Evolutionary conservation across 1,140 invertebrate genomes (phyloP).

Genomic region (Drosophila nikananu): DNA sequence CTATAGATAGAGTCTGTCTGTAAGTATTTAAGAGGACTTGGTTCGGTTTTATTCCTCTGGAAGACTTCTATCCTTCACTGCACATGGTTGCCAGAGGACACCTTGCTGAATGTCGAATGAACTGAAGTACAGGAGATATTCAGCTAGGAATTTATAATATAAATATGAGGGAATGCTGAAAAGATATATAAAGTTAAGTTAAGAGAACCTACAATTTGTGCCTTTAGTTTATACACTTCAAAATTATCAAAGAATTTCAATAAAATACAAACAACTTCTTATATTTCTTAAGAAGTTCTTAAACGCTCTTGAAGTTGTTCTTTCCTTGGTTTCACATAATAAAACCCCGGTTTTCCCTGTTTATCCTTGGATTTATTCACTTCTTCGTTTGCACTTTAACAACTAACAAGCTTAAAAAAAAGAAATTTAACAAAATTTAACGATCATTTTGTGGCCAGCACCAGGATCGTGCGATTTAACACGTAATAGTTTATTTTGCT

Average conservation of each 20-base stretch:
- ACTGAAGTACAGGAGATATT: background rate
- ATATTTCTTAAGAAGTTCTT: background rate
- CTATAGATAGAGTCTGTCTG: background rate
- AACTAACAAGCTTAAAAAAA: background rate
- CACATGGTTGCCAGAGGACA: slow-evolving; percentile 69
- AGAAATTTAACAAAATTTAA: slow-evolving; percentile 14
- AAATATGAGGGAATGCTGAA: too few relatives aligned
- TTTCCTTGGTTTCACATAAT: too few relatives aligned
- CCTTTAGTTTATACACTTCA: too few relatives aligned
- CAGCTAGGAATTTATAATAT: background rate
- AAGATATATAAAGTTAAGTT: background rate
- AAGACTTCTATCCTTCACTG: slow-evolving; percentile 22
- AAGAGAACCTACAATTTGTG: background rate
- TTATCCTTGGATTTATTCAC: slow-evolving; percentile 11
- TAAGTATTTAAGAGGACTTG: slow-evolving; percentile 3
- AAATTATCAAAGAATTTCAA: background rate
- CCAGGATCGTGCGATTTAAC: slow-evolving; percentile 68
- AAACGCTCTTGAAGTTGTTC: background rate
- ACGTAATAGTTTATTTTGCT: slow-evolving; percentile 80
- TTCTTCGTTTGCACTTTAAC: slow-evolving; percentile 14
- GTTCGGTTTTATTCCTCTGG: slow-evolving; percentile 3
- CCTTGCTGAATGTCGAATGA: slow-evolving; percentile 46
- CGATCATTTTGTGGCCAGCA: slow-evolving; percentile 27
- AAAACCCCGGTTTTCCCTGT: background rate
- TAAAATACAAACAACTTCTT: too few relatives aligned